Base-by-base conservation (phyloP, 2,888 invertebrate genomes). In the Mythimna lalbum region DNA sequence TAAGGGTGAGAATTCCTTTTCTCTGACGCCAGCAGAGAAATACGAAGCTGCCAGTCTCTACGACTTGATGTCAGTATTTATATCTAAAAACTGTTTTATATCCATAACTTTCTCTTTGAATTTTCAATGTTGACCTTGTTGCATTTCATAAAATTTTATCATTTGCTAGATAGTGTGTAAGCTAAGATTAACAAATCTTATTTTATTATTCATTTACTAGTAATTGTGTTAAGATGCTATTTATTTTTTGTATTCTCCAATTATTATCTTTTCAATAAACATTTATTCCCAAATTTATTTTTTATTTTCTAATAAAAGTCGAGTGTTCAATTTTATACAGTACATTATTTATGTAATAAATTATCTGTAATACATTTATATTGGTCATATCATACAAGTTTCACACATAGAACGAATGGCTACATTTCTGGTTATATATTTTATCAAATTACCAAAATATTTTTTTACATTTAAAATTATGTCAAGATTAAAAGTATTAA, bases 1-100 rank as follows among this genome's bases (percentile, higher is more conserved):
- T 83, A 80, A 88, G 90, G 93, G 93, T 85, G 80, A 85, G 92
- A 85, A 90, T 96, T 95, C 94, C 90, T 92, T 94, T 90, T 92
- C 95, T 95, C 95, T 95, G 95, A 89, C 72, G 80, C 65, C 63
- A 95, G 95, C 95, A 96, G 95, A 96, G 95, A 92, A 85, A 95
- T 92, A 90, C 88, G 95, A 95, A 96, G 91, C 95, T 90, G 88
- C 93, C 93, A 75, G 78, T 83, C 70, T 84, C 63, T 75, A 73
- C 72, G 76, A 72, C 73, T 69, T 69, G 61, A 72, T 57, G 55
- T 83, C 81, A 62, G 70, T 70, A 47, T 70, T 55, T 69, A 27
- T 67, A 59, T 60, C 14, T 55, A 47, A 66, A 56, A 59, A 50
- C 60, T 63, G 80, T 83, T 67, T 83, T 83, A 39, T 63, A 52